These are phyloP conservation scores for Globia sparganii DNA, from an alignment of 2,888 invertebrate species.

Conservation along the genomic window DNA sequence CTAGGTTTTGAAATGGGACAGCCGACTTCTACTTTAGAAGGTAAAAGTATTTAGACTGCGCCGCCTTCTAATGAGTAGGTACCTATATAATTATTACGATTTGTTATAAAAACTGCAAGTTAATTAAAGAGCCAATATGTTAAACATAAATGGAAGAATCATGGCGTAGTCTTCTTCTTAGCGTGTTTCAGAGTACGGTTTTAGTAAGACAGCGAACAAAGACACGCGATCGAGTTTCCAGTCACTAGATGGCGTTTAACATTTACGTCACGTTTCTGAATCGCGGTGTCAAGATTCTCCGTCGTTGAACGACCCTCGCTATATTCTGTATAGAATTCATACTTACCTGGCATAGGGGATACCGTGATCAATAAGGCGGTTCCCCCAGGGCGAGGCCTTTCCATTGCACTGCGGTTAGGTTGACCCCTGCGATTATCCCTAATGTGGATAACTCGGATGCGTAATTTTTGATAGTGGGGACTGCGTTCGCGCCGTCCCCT, in stretches of 20 bases:
- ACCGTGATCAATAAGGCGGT: conserved; percentile 56
- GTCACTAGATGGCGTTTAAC: conserved; percentile 31
- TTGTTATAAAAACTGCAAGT: background rate
- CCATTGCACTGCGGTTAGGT: conserved; percentile 49
- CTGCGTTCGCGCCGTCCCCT: conserved; percentile 7
- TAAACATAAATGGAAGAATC: background rate
- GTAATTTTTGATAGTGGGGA: conserved; percentile 7
- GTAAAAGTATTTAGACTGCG: background rate
- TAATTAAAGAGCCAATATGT: background rate
- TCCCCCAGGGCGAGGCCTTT: conserved; percentile 53
- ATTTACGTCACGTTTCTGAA: conserved; percentile 18
- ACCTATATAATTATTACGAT: background rate
- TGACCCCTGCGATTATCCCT: conserved; percentile 59
- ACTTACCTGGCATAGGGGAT: conserved; percentile 60
- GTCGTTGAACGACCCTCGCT: conserved; percentile 8
- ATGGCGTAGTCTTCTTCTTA: too few relatives aligned
- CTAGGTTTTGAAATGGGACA: too few relatives aligned
- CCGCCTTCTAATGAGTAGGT: background rate
- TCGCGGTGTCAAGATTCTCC: conserved; percentile 13
- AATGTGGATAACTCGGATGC: conserved; percentile 39
- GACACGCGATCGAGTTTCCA: background rate
- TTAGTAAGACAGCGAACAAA: background rate
- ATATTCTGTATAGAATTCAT: conserved; percentile 10
- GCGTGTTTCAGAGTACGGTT: too few relatives aligned
- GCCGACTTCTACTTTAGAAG: background rate